Base-by-base conservation (phyloP, 1,140 invertebrate genomes). In the Eurosta solidaginis region DNA sequence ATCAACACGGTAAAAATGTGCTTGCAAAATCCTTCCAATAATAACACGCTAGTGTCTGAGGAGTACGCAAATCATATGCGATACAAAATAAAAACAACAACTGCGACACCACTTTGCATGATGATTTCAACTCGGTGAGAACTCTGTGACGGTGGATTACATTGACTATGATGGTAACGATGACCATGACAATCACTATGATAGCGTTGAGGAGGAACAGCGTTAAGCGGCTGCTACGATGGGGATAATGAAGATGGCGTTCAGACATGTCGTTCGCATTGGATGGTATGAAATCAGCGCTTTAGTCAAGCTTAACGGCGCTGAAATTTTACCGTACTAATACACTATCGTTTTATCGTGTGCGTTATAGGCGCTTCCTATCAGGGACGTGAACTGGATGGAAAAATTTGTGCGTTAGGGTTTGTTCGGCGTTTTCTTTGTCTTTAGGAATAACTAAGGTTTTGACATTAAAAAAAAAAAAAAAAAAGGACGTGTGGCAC, bases 1-100 rank as follows among this genome's bases (percentile, higher is more conserved):
- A 77, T 77, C 76, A 68, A 77, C 76, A 77, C 76, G 52, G 33
- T 33, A 68, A 68, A 68, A n/a, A n/a, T n/a, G 74, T 50, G 74
- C 42, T 50, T 40, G 47, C 17, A 20, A 75, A 40, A n/a, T 10
- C 45, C n/a, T n/a, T n/a, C n/a, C n/a, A n/a, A n/a, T n/a, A n/a
- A n/a, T n/a, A n/a, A n/a, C n/a, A n/a, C n/a, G n/a, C n/a, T n/a
- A n/a, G n/a, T n/a, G n/a, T n/a, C n/a, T n/a, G n/a, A n/a, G n/a
- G n/a, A n/a, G n/a, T n/a, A n/a, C n/a, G n/a, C n/a, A n/a, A n/a
- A n/a, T n/a, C n/a, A n/a, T n/a, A n/a, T n/a, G n/a, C n/a, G n/a
- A 12, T 47, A 47, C 45, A 47, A 68, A 68, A 20, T 20, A 42
- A 68, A 1, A 29, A 10, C 9, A 33, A 59, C 52, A 59, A 33